phyloP scores from a whole-genome alignment of 2,888 invertebrate species.

The Chymomyza procnemis region DNA sequence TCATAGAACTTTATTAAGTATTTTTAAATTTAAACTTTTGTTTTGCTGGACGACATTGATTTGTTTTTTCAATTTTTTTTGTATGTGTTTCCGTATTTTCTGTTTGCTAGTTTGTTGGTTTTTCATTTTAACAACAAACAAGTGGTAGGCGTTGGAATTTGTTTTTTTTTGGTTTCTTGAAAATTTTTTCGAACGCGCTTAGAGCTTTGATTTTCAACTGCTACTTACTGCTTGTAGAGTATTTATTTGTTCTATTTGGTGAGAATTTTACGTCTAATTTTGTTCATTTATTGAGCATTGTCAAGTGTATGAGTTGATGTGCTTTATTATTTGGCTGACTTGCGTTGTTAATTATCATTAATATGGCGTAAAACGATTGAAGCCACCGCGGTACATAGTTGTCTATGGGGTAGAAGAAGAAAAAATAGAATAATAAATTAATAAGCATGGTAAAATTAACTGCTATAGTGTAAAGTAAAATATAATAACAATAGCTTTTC shows the following conservation, averaged over 20 bases:
- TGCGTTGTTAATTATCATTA: constrained; percentile 79
- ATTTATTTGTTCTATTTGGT: constrained; percentile 40
- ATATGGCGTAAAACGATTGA: constrained; percentile 96
- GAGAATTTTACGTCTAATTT: constrained; percentile 31
- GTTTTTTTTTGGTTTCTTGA: constrained; percentile 28
- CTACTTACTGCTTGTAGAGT: constrained; percentile 66
- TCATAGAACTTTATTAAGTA: constrained; percentile 44
- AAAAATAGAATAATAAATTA: neutral
- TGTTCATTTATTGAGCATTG: constrained; percentile 68
- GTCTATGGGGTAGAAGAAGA: constrained; percentile 81
- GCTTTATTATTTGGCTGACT: constrained; percentile 64
- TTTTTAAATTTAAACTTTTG: constrained; percentile 20
- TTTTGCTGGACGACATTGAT: constrained; percentile 76
- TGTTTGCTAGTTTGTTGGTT: constrained; percentile 49
- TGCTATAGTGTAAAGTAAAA: neutral
- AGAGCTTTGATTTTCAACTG: constrained; percentile 68
- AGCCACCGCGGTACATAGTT: constrained; percentile 94
- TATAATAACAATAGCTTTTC: too few species aligned
- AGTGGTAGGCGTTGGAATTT: constrained; percentile 44
- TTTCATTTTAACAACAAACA: constrained; percentile 57
- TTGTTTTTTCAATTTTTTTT: constrained; percentile 47
- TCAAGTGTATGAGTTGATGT: constrained; percentile 61
- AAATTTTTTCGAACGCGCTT: constrained; percentile 20
- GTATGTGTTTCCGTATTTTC: too few species aligned
- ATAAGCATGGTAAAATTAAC: neutral